phyloP scores from a whole-genome alignment of 2,113 vertebrate genomes.

The Tyto alba region DNA sequence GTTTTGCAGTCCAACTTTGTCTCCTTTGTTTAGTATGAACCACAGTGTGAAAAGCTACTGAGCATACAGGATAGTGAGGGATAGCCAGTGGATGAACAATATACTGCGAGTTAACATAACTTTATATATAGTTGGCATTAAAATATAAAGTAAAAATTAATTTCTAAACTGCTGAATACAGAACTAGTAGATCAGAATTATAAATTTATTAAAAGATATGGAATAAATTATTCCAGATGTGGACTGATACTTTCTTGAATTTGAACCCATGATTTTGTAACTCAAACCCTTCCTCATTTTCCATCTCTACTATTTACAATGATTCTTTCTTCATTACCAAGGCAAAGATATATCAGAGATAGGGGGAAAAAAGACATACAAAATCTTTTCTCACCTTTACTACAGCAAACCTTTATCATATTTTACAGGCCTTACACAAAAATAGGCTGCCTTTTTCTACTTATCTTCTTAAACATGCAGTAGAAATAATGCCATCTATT shows the following conservation, averaged over 20 bases:
- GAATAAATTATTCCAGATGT: neutral
- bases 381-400: neutral
- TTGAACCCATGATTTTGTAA: neutral
- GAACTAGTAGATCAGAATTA: neutral
- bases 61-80: neutral
- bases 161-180: neutral
- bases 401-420: neutral
- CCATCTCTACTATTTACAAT: neutral
- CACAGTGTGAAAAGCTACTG: neutral
- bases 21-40: neutral
- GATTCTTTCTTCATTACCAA: neutral
- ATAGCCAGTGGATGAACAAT: neutral
- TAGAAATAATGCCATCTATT: neutral
- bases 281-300: neutral
- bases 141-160: neutral
- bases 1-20: neutral
- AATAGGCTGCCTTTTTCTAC: neutral
- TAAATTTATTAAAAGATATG: neutral
- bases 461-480: neutral
- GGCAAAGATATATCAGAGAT: neutral
- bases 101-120: neutral
- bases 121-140: neutral
- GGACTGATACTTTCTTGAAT: neutral
- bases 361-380: fast-evolving
- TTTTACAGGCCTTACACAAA: neutral